Evolutionary conservation across 2,113 vertebrate genomes (phyloP), one percentile per base, ranked within the genome.

Genomic region (Neogale vison): DNA sequence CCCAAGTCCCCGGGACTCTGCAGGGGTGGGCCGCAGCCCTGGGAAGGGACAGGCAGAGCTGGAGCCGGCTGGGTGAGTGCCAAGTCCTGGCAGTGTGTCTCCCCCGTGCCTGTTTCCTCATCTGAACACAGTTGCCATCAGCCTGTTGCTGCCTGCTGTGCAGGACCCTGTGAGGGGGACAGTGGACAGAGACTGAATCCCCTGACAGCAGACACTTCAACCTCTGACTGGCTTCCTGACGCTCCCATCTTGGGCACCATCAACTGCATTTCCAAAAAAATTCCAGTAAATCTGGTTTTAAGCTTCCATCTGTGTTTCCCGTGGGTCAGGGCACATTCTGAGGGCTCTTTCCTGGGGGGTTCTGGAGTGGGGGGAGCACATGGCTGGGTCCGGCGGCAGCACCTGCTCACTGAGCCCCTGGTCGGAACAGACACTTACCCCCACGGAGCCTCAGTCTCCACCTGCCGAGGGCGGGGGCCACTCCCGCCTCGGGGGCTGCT

Each of bases 71-170:
- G 69, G 18, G 4, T 23, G 76, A 52, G 71, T 7, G 14, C 71
- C 72, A 18, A 23, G 80, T 34, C 36, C 36, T 4, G 6, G 52
- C 55, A 34, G n/a, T 5, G 61, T 2, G 4, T 39, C 39, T 1
- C 26, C 87, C 52, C 63, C 26, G 36, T 77, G 77, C 87, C 90
- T 97, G 77, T 93, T 82, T 97, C 95, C 89, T 83, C 47, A 63
- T 71, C 94, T 63, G 74, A 92, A 82, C 74, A 50, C 83, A 0
- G 57, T 52, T 14, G 2, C 36, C 47, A 10, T 24, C 59, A 45
- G 24, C 29, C 83, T 2, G 5, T 42, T 63, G 88, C 26, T 7
- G 63, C 18, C 55, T 55, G 69, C 52, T 29, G 20, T 1, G 6
- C 7, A 1, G 42, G 55, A 21, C 39, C 29, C 11, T 9, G 12